phyloP scores from a whole-genome alignment of 2,113 vertebrate genomes.

The Mionectes macconnelli region DNA sequence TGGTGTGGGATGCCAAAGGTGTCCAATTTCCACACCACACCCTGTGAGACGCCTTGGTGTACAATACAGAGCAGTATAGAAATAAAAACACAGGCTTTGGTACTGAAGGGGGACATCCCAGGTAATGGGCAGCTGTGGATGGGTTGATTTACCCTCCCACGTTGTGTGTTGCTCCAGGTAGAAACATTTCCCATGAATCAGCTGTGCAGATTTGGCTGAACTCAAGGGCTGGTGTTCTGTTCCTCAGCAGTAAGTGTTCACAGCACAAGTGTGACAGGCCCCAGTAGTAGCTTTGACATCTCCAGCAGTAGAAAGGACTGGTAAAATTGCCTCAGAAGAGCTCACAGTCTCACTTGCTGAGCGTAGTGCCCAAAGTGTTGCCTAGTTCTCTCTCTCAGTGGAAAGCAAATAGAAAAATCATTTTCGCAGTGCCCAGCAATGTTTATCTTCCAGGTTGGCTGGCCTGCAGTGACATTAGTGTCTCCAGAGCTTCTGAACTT shows the following conservation, averaged over 20 bases:
- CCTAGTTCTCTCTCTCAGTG: neutral
- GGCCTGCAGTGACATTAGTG: constrained; percentile 48
- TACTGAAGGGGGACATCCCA: neutral
- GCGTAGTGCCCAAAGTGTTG: neutral
- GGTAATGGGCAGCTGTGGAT: neutral
- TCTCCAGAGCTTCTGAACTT: constrained; percentile 60
- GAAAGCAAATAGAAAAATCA: constrained; percentile 55
- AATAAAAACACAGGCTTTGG: neutral
- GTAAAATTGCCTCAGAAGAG: neutral
- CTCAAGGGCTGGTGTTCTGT: neutral
- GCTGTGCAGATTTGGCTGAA: neutral
- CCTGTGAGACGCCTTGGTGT: neutral
- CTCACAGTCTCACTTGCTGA: neutral
- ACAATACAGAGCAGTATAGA: rapidly evolving
- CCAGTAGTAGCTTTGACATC: neutral
- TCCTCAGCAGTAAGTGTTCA: neutral
- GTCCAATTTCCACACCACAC: neutral
- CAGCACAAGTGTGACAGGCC: neutral
- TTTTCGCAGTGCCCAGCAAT: constrained; percentile 11
- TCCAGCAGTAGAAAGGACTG: neutral
- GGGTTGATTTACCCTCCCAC: neutral
- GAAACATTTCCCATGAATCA: neutral
- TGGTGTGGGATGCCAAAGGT: neutral
- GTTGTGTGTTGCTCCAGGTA: neutral
- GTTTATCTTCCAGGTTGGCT: constrained; percentile 54